These are phyloP conservation scores for Nansenia antarctica DNA, from an alignment of 2,113 vertebrate genomes.

Conservation along the genomic window DNA sequence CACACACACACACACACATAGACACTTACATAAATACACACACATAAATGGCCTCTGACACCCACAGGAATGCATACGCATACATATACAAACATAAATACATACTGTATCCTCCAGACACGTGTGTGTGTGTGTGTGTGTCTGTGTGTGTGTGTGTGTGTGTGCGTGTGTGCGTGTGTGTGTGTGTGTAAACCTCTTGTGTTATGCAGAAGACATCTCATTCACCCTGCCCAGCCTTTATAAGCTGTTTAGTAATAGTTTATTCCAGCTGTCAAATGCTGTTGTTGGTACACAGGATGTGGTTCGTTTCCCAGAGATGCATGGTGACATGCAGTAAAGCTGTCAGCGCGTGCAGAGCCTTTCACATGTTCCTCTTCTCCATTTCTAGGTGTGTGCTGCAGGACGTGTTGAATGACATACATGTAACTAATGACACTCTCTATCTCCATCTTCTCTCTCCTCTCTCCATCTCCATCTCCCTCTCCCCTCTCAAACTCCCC, in stretches of 20 bases:
- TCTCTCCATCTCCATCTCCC: too few relatives aligned
- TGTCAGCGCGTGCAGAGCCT: neutral
- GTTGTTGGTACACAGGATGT: neutral
- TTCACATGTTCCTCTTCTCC: conserved; percentile 19
- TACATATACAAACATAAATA: neutral
- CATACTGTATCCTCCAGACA: too few relatives aligned
- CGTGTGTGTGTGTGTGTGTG: too few relatives aligned
- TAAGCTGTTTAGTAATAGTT: too few relatives aligned
- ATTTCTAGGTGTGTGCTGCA: neutral
- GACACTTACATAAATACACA: neutral
- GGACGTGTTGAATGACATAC: neutral
- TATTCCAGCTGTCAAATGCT: neutral
- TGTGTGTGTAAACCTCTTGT: too few relatives aligned
- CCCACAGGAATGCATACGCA: neutral
- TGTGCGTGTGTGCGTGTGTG: too few relatives aligned
- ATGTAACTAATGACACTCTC: too few relatives aligned
- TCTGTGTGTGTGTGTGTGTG: too few relatives aligned
- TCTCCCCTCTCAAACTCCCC: neutral
- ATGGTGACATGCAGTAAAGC: neutral
- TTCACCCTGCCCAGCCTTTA: too few relatives aligned
- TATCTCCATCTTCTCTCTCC: neutral
- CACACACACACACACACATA: conserved; percentile 3
- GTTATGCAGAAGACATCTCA: too few relatives aligned
- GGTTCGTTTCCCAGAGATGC: neutral
- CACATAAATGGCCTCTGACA: conserved; percentile 3